A percentile compares a stretch with the other conserved stretches of the same genome.
These are phyloP conservation scores for Entomobrya proxima DNA, from an alignment of 2,888 invertebrate species.

Conservation along the genomic window DNA sequence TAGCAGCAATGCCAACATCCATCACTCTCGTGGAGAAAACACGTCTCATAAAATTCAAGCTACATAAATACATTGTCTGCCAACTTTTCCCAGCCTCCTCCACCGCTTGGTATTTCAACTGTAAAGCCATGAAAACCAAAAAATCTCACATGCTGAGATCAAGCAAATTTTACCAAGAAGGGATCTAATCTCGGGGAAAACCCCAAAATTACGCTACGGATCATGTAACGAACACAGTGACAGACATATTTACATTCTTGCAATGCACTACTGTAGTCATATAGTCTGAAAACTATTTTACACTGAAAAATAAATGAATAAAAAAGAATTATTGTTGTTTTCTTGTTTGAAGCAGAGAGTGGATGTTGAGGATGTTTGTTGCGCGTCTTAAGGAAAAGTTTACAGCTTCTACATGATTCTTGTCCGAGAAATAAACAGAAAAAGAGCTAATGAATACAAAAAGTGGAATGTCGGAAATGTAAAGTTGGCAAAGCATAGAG, in stretches of 20 bases:
- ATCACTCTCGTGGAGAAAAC: slow-evolving; percentile 44
- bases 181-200: slow-evolving; percentile 54
- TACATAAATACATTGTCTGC: slow-evolving; percentile 44
- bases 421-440: not conserved
- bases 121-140: slow-evolving; percentile 19
- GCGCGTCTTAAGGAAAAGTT: slow-evolving; percentile 19
- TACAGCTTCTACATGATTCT: not conserved
- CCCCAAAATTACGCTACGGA: slow-evolving; percentile 55
- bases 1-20: slow-evolving; percentile 60
- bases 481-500: slow-evolving; percentile 32
- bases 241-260: not conserved
- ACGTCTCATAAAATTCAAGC: slow-evolving; percentile 59
- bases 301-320: not conserved
- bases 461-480: not conserved
- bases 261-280: not conserved
- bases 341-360: not conserved
- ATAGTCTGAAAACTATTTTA: not conserved
- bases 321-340: not conserved
- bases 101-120: not conserved
- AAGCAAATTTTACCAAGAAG: slow-evolving; percentile 26
- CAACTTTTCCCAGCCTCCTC: slow-evolving; percentile 28
- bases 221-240: slow-evolving; percentile 37
- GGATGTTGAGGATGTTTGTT: not conserved
- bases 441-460: slow-evolving; percentile 19
- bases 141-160: slow-evolving; percentile 33